Evolutionary conservation across 2,113 vertebrate genomes (phyloP).

Genomic region (Sylvilagus bachmani): DNA sequence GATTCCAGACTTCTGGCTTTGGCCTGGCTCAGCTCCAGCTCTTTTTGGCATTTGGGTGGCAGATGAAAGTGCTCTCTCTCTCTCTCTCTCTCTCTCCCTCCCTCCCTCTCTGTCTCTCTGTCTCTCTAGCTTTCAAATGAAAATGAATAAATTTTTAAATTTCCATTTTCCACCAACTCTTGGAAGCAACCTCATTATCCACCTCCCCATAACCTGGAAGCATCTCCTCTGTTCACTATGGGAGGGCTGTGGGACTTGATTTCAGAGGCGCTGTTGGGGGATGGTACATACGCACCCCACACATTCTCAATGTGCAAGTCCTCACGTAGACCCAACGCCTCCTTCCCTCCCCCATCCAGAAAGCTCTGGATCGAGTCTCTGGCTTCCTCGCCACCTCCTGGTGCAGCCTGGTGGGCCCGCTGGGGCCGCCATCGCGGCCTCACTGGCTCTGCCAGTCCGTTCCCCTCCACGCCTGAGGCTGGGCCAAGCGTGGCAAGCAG

Average conservation of each 20-base stretch:
- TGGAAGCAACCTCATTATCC: too few species aligned
- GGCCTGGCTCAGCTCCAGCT: too few species aligned
- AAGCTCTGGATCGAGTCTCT: background rate
- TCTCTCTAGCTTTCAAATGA: too few species aligned
- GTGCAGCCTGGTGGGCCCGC: background rate
- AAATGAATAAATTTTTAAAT: too few species aligned
- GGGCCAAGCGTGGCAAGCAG: background rate
- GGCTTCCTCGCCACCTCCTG: background rate
- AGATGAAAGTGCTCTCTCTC: too few species aligned
- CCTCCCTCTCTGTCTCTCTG: too few species aligned
- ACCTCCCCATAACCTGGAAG: background rate
- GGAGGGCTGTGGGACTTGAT: background rate
- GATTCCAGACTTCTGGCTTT: too few species aligned
- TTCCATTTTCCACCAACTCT: too few species aligned
- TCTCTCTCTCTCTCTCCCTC: too few species aligned
- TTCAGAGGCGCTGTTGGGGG: background rate
- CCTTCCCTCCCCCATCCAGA: background rate
- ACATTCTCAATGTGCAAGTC: too few species aligned
- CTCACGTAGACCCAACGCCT: background rate
- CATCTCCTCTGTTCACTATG: background rate
- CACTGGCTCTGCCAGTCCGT: background rate
- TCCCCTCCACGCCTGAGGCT: background rate
- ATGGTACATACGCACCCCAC: rapidly evolving
- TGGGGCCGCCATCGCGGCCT: rapidly evolving
- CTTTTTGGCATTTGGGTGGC: too few species aligned